Conservation (phyloP, 2,113 vertebrate genomes). For the Oryzias curvinotus region DNA sequence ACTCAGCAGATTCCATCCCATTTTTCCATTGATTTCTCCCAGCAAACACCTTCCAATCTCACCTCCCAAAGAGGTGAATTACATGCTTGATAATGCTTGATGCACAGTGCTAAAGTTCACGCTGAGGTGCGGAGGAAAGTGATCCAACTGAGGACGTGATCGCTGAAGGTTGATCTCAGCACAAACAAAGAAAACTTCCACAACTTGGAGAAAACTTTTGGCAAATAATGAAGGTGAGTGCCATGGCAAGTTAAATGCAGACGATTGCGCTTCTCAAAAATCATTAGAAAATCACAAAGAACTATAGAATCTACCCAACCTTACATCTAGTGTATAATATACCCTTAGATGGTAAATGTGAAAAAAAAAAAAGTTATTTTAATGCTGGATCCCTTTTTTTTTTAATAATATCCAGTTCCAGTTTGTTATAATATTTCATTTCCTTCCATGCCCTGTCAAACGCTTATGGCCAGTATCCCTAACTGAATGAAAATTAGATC, state of each 20-base stretch:
- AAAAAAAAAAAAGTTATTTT: slow-evolving; percentile 36
- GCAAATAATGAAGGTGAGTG: slow-evolving; percentile 17
- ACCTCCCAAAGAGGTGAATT: slow-evolving; percentile 64
- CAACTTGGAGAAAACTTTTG: slow-evolving; percentile 41
- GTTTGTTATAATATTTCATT: slow-evolving; percentile 38
- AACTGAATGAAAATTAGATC: slow-evolving; percentile 43
- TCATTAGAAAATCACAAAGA: slow-evolving; percentile 27
- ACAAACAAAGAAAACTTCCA: slow-evolving; percentile 28
- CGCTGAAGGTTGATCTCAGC: slow-evolving; percentile 35
- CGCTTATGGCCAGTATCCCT: slow-evolving; percentile 35
- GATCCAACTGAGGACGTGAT: slow-evolving; percentile 19
- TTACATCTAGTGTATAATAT: slow-evolving; percentile 3
- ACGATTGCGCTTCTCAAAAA: slow-evolving; percentile 11
- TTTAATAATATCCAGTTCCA: slow-evolving; percentile 15
- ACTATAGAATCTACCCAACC: slow-evolving; percentile 23
- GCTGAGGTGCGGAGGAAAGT: slow-evolving; percentile 12
- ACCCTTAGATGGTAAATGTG: slow-evolving; percentile 15
- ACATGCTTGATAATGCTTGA: slow-evolving; percentile 53
- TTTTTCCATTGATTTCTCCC: slow-evolving; percentile 71
- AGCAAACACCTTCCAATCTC: slow-evolving; percentile 55
- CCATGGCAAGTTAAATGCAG: slow-evolving; percentile 17
- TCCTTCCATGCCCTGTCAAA: slow-evolving; percentile 27
- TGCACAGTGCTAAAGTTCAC: slow-evolving; percentile 46
- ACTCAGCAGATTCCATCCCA: slow-evolving; percentile 73
- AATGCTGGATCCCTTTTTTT: slow-evolving; percentile 25